Conservation (phyloP, 1,140 invertebrate species). For the Sminthurides bifidus region DNA sequence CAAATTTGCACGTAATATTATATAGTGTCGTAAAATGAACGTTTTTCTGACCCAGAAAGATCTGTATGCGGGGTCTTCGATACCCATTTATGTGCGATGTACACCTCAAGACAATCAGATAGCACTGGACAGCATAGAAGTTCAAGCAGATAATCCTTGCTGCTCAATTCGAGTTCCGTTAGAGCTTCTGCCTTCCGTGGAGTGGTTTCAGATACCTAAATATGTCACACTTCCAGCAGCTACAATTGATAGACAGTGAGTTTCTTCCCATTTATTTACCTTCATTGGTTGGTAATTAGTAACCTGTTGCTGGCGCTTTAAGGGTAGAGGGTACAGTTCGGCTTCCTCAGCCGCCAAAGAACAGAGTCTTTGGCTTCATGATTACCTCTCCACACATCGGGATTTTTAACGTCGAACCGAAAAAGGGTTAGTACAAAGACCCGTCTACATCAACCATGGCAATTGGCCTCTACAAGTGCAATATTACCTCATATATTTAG, state of each 20-base stretch:
- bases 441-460: too few relatives aligned
- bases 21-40: not conserved
- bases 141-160: not conserved
- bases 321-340: not conserved
- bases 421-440: not conserved
- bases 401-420: not conserved
- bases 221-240: not conserved
- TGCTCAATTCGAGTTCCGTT: not conserved
- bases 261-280: too few relatives aligned
- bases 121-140: not conserved
- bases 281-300: too few relatives aligned
- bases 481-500: too few relatives aligned
- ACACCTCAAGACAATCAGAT: not conserved
- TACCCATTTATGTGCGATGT: not conserved
- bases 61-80: not conserved
- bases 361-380: not conserved
- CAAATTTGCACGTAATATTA: not conserved
- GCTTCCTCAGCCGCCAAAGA: not conserved
- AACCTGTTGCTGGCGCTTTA: too few relatives aligned
- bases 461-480: too few relatives aligned
- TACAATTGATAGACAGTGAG: not conserved
- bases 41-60: not conserved
- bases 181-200: not conserved
- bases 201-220: not conserved
- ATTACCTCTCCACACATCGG: not conserved